Evolutionary conservation across 2,888 invertebrate species (phyloP), one percentile per base, ranked within the genome.

Genomic region (Marronus borbonicus): DNA sequence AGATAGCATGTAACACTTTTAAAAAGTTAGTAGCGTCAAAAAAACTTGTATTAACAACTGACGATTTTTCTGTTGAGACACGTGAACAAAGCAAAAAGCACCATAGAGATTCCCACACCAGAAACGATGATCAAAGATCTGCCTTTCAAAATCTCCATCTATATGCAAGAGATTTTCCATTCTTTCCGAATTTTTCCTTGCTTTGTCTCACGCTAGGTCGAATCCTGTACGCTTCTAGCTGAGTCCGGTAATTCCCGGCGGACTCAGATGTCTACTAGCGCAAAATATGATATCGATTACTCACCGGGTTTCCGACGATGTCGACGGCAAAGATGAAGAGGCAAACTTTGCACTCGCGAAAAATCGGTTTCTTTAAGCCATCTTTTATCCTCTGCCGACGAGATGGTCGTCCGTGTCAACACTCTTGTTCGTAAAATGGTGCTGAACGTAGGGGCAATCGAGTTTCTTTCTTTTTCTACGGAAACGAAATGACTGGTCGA

Each of bases 281-380:
- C 20, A 68, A 68, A 49, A 68, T 68, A 68, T 68, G 36, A 17
- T 68, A 68, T 68, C 66, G 66, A 68, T 68, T 68, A 60, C 24
- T 49, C 66, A 68, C 66, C 20, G 20, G 10, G 44, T 44, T 44
- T 44, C 44, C 44, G 8, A 44, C 44, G 44, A 44, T 44, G 49
- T 4, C 39, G 12, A 12, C 44, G n/a, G 66, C 28, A 52, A 52
- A 52, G 3, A 44, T 44, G 44, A 52, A 52, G 52, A 52, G 10
- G 50, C 10, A 3, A 7, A 14, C 65, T 36, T 36, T 36, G 39
- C 31, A 3, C n/a, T 65, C n/a, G 65, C 10, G 49, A 8, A n/a
- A 68, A 28, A 44, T 2, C 66, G 44, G 20, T 17, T 65, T 10
- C 39, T n/a, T n/a, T n/a, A n/a, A 7, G 8, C 17, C 4, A 65